Percentiles rank a stretch among this genome's conserved stretches.
Conservation (phyloP, 2,888 invertebrate genomes). For the Microplitis deprimator region DNA sequence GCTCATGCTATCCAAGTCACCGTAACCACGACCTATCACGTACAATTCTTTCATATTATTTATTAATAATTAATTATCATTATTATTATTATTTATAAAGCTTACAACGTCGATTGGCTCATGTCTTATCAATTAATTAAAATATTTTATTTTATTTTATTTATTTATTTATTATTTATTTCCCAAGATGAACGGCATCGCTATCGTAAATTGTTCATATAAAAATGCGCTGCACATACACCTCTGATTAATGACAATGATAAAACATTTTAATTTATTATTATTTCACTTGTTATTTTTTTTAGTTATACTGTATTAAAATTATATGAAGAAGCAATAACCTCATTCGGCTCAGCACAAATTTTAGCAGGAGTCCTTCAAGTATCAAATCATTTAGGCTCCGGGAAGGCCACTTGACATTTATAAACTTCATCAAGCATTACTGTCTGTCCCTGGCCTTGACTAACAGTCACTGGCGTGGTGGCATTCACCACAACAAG, state of each 20-base stretch:
- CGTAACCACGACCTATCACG: conserved; percentile 28
- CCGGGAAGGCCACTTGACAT: conserved; percentile 70
- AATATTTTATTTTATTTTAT: conserved; percentile 10
- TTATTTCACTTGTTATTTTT: conserved; percentile 6
- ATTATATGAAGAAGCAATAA: conserved; percentile 50
- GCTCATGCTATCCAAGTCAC: conserved; percentile 30
- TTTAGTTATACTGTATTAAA: conserved; percentile 37
- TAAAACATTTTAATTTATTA: conserved; percentile 17
- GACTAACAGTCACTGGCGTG: conserved; percentile 69
- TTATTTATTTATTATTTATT: background rate
- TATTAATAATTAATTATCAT: background rate
- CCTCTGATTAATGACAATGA: conserved; percentile 2
- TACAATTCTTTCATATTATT: conserved; percentile 1
- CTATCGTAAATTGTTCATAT: background rate
- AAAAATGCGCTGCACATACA: conserved; percentile 20
- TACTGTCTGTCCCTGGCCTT: conserved; percentile 68
- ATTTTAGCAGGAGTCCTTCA: conserved; percentile 44
- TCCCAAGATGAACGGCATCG: conserved; percentile 1
- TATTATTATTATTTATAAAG: conserved; percentile 30
- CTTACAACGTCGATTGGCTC: conserved; percentile 28
- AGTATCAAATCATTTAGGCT: conserved; percentile 68
- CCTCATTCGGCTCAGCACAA: conserved; percentile 48
- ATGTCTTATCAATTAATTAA: conserved; percentile 7
- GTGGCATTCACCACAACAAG: conserved; percentile 69
- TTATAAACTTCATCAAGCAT: conserved; percentile 71